These are phyloP conservation scores for Rhea americana DNA, from an alignment of 2,113 vertebrate species.

Conservation along the genomic window DNA sequence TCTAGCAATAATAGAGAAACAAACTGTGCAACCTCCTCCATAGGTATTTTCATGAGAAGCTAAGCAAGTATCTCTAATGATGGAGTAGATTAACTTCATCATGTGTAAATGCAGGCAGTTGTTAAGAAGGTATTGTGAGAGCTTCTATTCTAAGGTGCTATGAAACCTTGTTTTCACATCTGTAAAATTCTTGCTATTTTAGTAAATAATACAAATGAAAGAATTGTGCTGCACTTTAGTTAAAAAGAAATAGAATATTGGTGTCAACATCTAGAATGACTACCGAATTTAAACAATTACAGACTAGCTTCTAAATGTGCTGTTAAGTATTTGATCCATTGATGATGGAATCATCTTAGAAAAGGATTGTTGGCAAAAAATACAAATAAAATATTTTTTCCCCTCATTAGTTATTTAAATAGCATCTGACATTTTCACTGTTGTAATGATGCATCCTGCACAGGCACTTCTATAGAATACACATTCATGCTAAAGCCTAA, in stretches of 20 bases:
- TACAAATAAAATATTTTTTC: background rate
- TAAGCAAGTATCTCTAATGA: background rate
- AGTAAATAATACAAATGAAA: background rate
- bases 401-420: background rate
- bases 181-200: background rate
- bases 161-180: background rate
- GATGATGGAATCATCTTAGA: background rate
- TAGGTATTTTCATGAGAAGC: background rate
- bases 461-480: fast-evolving
- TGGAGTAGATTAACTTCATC: background rate
- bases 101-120: background rate
- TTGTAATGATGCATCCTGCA: background rate
- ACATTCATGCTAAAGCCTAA: fast-evolving
- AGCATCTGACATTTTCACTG: background rate
- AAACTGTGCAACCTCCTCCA: background rate
- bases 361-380: background rate
- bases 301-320: background rate
- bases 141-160: background rate
- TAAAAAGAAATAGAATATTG: background rate
- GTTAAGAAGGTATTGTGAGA: background rate
- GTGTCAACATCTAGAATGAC: background rate
- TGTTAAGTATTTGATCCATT: background rate
- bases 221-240: background rate
- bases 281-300: background rate
- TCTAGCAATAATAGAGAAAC: background rate